Conservation (phyloP, 2,113 vertebrate species). For the Datnioides undecimradiatus region DNA sequence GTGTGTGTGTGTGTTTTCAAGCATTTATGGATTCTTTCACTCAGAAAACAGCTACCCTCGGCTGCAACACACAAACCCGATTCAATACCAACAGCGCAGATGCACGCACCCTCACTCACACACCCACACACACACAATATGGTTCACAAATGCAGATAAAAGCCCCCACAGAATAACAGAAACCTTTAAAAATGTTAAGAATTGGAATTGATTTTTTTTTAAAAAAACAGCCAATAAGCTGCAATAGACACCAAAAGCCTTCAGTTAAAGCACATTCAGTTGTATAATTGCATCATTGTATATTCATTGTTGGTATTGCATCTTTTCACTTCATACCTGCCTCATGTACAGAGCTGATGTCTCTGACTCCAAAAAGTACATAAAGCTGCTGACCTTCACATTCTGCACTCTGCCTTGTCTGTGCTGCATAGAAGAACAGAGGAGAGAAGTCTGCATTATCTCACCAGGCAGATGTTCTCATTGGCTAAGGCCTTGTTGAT, state of each 20-base stretch:
- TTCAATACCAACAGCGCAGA: not conserved
- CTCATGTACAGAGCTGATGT: not conserved
- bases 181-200: not conserved
- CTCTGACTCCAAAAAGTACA: not conserved
- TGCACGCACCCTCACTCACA: not conserved
- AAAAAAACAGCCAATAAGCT: not conserved
- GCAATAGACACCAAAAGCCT: not conserved
- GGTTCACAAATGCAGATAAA: not conserved
- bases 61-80: slow-evolving; percentile 3
- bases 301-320: not conserved
- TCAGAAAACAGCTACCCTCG: slow-evolving; percentile 11
- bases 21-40: slow-evolving; percentile 29
- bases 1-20: slow-evolving; percentile 1
- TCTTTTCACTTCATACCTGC: not conserved
- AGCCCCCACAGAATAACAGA: not conserved
- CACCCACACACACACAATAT: not conserved
- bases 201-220: not conserved
- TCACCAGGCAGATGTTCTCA: slow-evolving; percentile 1
- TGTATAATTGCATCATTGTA: not conserved
- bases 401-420: not conserved
- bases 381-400: slow-evolving; percentile 15
- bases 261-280: not conserved
- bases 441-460: slow-evolving; percentile 5
- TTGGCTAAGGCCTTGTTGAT: slow-evolving; percentile 15
- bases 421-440: not conserved